phyloP scores from a whole-genome alignment of 1,140 invertebrate genomes.

The Drosophila teissieri region DNA sequence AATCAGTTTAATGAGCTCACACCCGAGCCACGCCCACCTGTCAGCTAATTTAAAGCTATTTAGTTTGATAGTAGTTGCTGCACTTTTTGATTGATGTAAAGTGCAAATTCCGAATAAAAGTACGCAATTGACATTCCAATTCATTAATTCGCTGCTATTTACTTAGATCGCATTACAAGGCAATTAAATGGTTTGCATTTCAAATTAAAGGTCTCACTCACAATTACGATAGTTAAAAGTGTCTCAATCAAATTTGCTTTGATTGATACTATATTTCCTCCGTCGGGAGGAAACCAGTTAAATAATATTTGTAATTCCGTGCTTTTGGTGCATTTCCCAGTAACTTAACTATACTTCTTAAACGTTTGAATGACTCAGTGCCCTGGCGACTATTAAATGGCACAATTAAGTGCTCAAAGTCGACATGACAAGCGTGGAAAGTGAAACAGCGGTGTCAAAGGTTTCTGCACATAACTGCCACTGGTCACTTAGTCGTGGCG shows the following conservation, averaged over 20 bases:
- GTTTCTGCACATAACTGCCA: constrained; percentile 12
- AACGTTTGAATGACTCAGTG: neutral
- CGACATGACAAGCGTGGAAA: constrained; percentile 11
- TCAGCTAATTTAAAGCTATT: constrained; percentile 20
- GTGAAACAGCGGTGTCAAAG: constrained; percentile 15
- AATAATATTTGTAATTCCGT: neutral
- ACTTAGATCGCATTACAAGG: constrained; percentile 16
- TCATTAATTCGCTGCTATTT: constrained; percentile 24
- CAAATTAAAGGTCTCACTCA: neutral
- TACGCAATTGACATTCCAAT: constrained; percentile 3
- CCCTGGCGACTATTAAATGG: neutral
- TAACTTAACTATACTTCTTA: neutral
- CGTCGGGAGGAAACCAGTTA: neutral
- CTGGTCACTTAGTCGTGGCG: constrained; percentile 20
- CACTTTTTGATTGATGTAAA: constrained; percentile 51
- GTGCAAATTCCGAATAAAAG: constrained; percentile 17
- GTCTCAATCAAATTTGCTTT: neutral
- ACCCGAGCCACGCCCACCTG: constrained; percentile 45
- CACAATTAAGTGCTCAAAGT: constrained; percentile 6
- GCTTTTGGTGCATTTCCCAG: too few species aligned
- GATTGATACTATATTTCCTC: too few species aligned
- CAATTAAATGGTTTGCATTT: constrained; percentile 56
- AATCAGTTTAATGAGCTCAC: constrained; percentile 71
- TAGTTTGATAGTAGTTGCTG: constrained; percentile 19
- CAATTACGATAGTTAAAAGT: constrained; percentile 18